Evolutionary conservation across 1,140 invertebrate species (phyloP), one percentile per base, ranked within the genome.

Genomic region (Plectus sambesii): DNA sequence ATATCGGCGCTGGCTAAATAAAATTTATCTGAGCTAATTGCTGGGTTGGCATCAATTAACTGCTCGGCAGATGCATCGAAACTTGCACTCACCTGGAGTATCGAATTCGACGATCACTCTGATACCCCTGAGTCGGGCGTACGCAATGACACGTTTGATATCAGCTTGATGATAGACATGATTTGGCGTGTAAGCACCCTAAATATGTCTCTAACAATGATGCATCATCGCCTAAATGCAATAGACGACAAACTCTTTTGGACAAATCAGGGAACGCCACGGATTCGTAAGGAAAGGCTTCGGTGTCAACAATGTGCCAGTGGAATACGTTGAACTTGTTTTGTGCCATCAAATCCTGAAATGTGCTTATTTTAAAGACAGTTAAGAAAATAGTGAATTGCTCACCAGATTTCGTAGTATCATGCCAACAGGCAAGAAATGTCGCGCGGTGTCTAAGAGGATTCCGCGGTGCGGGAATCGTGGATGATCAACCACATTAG

Each of bases 251-350:
- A n/a, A n/a, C n/a, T n/a, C 69, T 65, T 26, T 23, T 25, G 40
- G 45, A 39, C 44, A 76, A 60, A 20, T 71, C 71, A 1, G 87
- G 87, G 72, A 81, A 92, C 29, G 61, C 72, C 41, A 63, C 68
- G 59, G 84, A 88, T 45, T 81, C 73, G 66, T 84, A 92, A 0
- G 88, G 86, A 69, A 92, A 93, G 55, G 84, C 82, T 54, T 85
- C 81, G 66, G 89, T 85, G 67, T 93, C 88, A 0, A 84, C 81
- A 20, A 93, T 83, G 68, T 93, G 87, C 87, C 87, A 93, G 67
- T 92, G 87, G 49, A 93, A 81, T 0, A 90, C 85, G 69, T 92
- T 92, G 46, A 87, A 71, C 71, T 92, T 93, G 68, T 86, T 87
- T 55, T 82, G 81, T 2, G 81, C 77, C 85, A 90, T 86, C 0